Base-by-base conservation (phyloP, 2,888 invertebrate species). In the Philereme vetulata region DNA sequence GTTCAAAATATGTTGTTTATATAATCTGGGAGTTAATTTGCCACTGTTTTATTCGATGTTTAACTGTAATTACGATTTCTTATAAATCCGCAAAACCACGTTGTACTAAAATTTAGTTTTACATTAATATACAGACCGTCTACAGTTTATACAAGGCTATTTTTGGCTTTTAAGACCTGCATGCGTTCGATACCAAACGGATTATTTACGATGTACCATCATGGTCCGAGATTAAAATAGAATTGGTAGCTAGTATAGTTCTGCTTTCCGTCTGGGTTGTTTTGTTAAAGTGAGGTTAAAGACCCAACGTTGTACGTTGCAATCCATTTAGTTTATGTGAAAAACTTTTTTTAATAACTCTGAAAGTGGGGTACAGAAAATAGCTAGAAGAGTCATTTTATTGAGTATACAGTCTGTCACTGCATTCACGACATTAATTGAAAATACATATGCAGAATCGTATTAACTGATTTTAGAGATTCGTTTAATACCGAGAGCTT, bases 151-250 rank as follows among this genome's bases (percentile, higher is more conserved):
- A 51, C 40, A 50, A 11, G 36, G 65, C 51, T 68, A 67, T 67
- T 67, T 68, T 62, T 51, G 56, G 60, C 44, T 63, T 64, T 71
- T 70, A 76, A 81, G 72, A 76, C 75, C 77, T 74, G 76, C 73
- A 76, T 57, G 58, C 75, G 64, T 77, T 79, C 80, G 77, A 82
- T 82, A 81, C 78, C 73, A 73, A 76, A 78, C 72, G 80, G 77
- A 82, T 82, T 84, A 85, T 85, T 86, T 85, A 85, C 82, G 84
- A 84, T 68, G 75, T 65, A 72, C 33, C 58, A 58, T 51, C 58
- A 46, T 72, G 74, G 72, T 68, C 67, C 72, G 72, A 68, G 83
- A 80, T 81, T 77, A 73, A 85, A 85, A 85, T 85, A 85, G 85
- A 83, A 78, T 45, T 48, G 38, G 47, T 57, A 32, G 57, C 57